Percentiles rank a stretch among this genome's conserved stretches.
These are phyloP conservation scores for Penaeus indicus DNA, from an alignment of 1,140 invertebrate species.

Conservation along the genomic window DNA sequence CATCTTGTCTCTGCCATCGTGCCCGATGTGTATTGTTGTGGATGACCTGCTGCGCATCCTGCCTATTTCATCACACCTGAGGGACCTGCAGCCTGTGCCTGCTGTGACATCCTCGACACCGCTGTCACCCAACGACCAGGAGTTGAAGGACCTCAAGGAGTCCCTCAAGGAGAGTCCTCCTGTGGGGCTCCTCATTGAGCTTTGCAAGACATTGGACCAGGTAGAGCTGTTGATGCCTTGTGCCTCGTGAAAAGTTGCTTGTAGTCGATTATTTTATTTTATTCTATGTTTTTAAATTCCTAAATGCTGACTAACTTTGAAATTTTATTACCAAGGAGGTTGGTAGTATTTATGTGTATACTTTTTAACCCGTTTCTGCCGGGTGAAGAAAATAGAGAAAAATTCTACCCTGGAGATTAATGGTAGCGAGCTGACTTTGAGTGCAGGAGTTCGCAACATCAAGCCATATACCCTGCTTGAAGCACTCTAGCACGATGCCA, in stretches of 20 bases:
- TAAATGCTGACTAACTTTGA: too few species aligned
- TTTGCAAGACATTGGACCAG: slow-evolving; percentile 95
- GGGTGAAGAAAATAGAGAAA: too few species aligned
- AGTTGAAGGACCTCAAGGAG: slow-evolving; percentile 81
- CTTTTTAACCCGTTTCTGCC: too few species aligned
- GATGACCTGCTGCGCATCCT: slow-evolving; percentile 94
- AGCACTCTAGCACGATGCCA: too few species aligned
- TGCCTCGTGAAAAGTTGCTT: not conserved
- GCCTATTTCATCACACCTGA: slow-evolving; percentile 90
- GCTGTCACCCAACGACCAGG: slow-evolving; percentile 69
- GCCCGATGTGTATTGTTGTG: slow-evolving; percentile 89
- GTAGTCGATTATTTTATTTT: too few species aligned
- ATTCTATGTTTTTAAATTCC: too few species aligned
- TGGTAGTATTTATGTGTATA: too few species aligned
- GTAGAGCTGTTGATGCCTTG: slow-evolving; percentile 69
- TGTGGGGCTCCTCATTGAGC: slow-evolving; percentile 88
- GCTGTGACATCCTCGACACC: slow-evolving; percentile 69
- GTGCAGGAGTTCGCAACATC: too few species aligned
- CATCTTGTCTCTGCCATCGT: slow-evolving; percentile 90
- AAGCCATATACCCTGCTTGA: too few species aligned
- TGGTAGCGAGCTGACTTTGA: too few species aligned
- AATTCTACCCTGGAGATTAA: too few species aligned
- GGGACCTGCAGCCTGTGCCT: slow-evolving; percentile 82
- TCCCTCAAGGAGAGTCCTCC: slow-evolving; percentile 90
- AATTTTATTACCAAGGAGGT: too few species aligned